phyloP scores from a whole-genome alignment of 2,888 invertebrate genomes.

The Muschampia plurimacula region DNA sequence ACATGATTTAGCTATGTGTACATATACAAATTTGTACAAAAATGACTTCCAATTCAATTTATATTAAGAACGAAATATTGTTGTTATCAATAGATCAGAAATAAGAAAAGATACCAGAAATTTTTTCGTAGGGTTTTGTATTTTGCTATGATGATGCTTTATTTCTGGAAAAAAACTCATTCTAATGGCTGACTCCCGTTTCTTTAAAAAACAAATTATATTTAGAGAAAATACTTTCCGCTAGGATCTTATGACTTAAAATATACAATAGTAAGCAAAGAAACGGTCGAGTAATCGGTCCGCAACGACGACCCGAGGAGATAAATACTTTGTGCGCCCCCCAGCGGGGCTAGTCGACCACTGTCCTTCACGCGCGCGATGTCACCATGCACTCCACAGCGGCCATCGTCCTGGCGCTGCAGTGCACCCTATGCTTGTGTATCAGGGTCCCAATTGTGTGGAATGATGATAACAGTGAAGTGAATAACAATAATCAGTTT shows the following conservation, averaged over 20 bases:
- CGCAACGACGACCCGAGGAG: slow-evolving; percentile 79
- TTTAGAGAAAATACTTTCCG: slow-evolving; percentile 38
- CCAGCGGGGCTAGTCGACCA: slow-evolving; percentile 76
- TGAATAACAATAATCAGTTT: slow-evolving; percentile 48
- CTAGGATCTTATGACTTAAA: slow-evolving; percentile 49
- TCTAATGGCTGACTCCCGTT: too few relatives aligned
- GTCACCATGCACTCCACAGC: slow-evolving; percentile 72
- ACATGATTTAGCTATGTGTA: too few relatives aligned
- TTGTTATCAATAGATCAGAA: too few relatives aligned
- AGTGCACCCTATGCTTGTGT: slow-evolving; percentile 66
- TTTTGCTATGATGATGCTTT: too few relatives aligned
- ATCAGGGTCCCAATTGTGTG: slow-evolving; percentile 74
- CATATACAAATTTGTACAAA: too few relatives aligned
- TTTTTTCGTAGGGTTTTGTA: too few relatives aligned
- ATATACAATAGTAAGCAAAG: slow-evolving; percentile 58
- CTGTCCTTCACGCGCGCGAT: slow-evolving; percentile 71
- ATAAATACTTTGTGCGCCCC: slow-evolving; percentile 73
- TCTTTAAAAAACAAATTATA: background rate
- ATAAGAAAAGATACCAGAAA: too few relatives aligned
- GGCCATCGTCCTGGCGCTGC: slow-evolving; percentile 60
- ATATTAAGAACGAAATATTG: too few relatives aligned
- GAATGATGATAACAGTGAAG: slow-evolving; percentile 67
- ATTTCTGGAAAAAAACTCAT: too few relatives aligned
- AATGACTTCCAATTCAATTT: too few relatives aligned
- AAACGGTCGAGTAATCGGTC: slow-evolving; percentile 75